Base-by-base conservation (phyloP, 2,113 vertebrate genomes). In the Gasterosteus aculeatus region DNA sequence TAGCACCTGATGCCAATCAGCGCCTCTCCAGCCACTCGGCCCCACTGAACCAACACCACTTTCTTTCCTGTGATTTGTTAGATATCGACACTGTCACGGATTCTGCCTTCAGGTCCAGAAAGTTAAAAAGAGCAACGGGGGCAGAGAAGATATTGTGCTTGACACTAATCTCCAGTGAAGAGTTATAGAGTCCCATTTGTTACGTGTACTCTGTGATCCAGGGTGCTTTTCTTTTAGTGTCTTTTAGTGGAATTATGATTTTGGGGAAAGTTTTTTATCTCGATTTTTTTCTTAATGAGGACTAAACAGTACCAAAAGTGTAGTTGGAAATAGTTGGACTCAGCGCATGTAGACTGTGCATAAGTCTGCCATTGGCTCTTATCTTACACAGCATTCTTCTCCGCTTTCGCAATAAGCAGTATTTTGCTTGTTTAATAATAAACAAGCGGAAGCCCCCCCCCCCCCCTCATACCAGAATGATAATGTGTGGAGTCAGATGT, bases 161-260 rank as follows among this genome's bases (percentile, higher is more conserved):
- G 53, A 81, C 74, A 78, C 87, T 83, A 67, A 78, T 68, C 79
- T 77, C 65, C 57, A 83, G 81, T 87, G 89, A 90, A 65, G 87
- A 88, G 91, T 91, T 88, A 89, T 79, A 86, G 38, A 44, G 49
- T 63, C 85, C 82, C 67, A 44, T 87, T 68, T 65, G 79, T 89
- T 79, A 62, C 67, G 58, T 41, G 33, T 83, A 65, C 68, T 63
- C 57, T 7, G 47, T n/a, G n/a, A n/a, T n/a, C n/a, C n/a, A n/a
- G n/a, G n/a, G n/a, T 41, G 10, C 9, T 39, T n/a, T 15, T 58
- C 8, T 19, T 49, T 72, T 3, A 56, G 12, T 4, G 41, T 59
- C 15, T 46, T n/a, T n/a, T n/a, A n/a, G n/a, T n/a, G 7, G 10
- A 33, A 42, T 38, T 31, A 29, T 14, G 1, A 41, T 53, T 18